These are phyloP conservation scores for Synanthedon formicaeformis DNA, from an alignment of 2,888 invertebrate genomes.

Conservation along the genomic window DNA sequence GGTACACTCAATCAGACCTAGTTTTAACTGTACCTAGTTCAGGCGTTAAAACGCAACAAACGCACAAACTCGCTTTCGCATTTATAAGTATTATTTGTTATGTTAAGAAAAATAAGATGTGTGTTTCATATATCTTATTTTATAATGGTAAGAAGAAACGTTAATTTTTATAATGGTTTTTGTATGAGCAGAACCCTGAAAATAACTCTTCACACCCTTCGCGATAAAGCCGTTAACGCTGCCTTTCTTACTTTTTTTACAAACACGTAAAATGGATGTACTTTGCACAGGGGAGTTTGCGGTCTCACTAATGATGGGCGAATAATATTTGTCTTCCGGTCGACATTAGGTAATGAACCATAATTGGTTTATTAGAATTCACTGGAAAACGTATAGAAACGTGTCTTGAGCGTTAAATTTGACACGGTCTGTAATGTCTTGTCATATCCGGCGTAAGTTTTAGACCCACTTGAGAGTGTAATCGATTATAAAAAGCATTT, in stretches of 20 bases:
- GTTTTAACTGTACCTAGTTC: no score
- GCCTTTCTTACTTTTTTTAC: constrained; percentile 28
- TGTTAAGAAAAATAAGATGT: no score
- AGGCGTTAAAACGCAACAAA: no score
- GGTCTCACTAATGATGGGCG: constrained; percentile 59
- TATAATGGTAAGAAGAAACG: no score
- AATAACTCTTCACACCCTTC: constrained; percentile 23
- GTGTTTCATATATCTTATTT: no score
- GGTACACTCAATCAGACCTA: no score
- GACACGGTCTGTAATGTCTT: constrained; percentile 6
- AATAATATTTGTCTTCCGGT: constrained; percentile 59
- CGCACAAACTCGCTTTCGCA: no score
- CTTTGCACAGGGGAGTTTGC: constrained; percentile 52
- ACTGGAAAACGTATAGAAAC: no score
- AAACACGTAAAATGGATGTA: constrained; percentile 46
- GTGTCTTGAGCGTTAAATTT: constrained; percentile 6
- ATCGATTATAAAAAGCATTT: no score
- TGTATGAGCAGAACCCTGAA: constrained; percentile 1
- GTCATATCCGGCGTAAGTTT: constrained; percentile 12
- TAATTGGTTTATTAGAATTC: constrained; percentile 60
- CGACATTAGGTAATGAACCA: constrained; percentile 60
- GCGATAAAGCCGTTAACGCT: constrained; percentile 44
- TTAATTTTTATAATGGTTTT: no score
- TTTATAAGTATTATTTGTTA: no score
- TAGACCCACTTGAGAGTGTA: no score